Conservation (phyloP, 1,140 invertebrate species). For the Portunus trituberculatus region DNA sequence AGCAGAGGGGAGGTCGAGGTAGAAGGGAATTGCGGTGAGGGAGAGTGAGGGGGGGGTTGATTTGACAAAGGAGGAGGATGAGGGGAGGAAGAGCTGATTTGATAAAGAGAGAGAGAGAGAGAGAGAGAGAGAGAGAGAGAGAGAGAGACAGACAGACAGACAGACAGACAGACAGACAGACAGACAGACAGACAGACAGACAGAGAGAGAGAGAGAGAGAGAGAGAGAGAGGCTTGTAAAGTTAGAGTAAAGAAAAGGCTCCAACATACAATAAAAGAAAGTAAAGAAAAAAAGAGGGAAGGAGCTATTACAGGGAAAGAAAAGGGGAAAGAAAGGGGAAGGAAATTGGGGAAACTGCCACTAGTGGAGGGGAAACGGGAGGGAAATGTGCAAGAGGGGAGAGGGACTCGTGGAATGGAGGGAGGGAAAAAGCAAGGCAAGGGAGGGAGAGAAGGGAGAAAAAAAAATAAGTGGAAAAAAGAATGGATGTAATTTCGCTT, state of each 20-base stretch:
- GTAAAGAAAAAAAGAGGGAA: not conserved
- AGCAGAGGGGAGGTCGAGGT: not conserved
- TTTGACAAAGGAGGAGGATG: not conserved
- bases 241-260: no score
- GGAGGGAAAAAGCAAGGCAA: no score
- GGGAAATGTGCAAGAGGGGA: not conserved
- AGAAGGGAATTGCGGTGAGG: not conserved
- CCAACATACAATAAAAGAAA: not conserved
- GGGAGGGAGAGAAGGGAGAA: not conserved
- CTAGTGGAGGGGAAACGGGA: not conserved
- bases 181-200: no score
- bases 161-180: no score
- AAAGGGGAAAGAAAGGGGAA: not conserved
- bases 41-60: not conserved
- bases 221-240: no score
- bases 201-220: no score
- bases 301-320: not conserved
- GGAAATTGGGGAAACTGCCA: not conserved
- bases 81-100: not conserved
- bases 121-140: no score
- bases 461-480: not conserved
- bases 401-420: not conserved
- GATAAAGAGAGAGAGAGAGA: conserved; percentile 7
- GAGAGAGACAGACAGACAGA: no score
- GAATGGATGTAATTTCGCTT: conserved; percentile 4